Evolutionary conservation across 2,888 invertebrate genomes (phyloP), one percentile per base, ranked within the genome.

Genomic region (Scaptomyza polygonia): DNA sequence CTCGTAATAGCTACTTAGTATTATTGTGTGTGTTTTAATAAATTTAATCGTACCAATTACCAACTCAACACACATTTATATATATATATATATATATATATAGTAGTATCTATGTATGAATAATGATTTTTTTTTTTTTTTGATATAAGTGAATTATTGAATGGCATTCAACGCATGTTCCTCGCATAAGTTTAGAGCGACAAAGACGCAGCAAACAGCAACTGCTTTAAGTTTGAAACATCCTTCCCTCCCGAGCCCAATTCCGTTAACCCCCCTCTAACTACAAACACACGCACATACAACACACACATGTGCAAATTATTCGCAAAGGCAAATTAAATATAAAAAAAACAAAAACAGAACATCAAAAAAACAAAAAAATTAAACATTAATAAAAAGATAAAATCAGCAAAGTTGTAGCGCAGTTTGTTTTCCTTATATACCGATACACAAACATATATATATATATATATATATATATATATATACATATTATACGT

Each of bases 101-200:
- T 58, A 53, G 53, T 58, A 44, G 34, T 44, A 43, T 39, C 16
- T 49, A 53, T 48, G 52, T 56, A 45, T 57, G 65, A 29, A 47
- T 54, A 63, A 48, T 67, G n/a, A n/a, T n/a, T n/a, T 1, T 21
- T 72, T 82, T 79, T 67, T 81, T 68, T 81, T 73, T 64, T 53
- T 69, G 61, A 66, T 40, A 48, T 79, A 76, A 79, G 77, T 67
- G 43, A 65, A 70, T 63, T 59, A 58, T 70, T 53, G 55, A 72
- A 65, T 54, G 58, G 73, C 73, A 86, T 89, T 86, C 85, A 86
- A 85, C 85, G 83, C 79, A 87, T 87, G 87, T 87, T 87, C 87
- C 87, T 87, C 87, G 88, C 79, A 82, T 89, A 85, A 78, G 82
- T 89, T 82, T 89, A 86, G 77, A 80, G 86, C 86, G 76, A 85